Percentiles rank a stretch among this genome's conserved stretches.
phyloP scores from a whole-genome alignment of 2,113 vertebrate species.

The Catharus minimus region DNA sequence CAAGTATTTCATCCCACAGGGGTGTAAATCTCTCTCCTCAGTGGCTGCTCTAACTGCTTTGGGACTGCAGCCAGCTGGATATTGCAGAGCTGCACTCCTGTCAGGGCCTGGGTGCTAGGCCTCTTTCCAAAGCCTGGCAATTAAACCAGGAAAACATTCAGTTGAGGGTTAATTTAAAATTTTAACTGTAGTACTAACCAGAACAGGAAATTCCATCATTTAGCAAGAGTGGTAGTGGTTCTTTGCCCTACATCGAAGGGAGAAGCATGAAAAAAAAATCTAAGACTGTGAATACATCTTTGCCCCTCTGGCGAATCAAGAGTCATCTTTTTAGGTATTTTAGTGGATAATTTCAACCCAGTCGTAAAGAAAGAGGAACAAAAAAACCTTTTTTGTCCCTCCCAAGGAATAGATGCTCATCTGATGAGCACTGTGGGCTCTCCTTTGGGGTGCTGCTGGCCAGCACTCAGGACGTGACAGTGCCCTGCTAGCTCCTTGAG shows the following conservation, averaged over 20 bases:
- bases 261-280: neutral
- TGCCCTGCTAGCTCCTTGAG: neutral
- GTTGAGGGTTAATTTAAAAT: constrained; percentile 32
- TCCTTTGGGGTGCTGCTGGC: neutral
- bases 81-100: constrained; percentile 22
- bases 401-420: neutral
- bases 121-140: constrained; percentile 43
- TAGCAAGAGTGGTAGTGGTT: neutral
- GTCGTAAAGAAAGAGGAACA: neutral
- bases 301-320: neutral
- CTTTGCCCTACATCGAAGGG: neutral
- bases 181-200: constrained; percentile 16
- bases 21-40: constrained; percentile 22
- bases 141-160: constrained; percentile 33
- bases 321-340: neutral
- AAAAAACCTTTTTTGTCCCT: neutral
- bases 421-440: neutral
- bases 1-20: neutral
- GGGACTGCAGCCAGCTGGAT: constrained; percentile 41
- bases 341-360: neutral
- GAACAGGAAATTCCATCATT: constrained; percentile 46
- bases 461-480: neutral
- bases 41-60: neutral
- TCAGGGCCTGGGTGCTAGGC: constrained; percentile 37
- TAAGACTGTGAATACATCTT: neutral